These are phyloP conservation scores for Pachyseris speciosa DNA, from an alignment of 64 coral and sea anemone species.

Conservation along the genomic window DNA sequence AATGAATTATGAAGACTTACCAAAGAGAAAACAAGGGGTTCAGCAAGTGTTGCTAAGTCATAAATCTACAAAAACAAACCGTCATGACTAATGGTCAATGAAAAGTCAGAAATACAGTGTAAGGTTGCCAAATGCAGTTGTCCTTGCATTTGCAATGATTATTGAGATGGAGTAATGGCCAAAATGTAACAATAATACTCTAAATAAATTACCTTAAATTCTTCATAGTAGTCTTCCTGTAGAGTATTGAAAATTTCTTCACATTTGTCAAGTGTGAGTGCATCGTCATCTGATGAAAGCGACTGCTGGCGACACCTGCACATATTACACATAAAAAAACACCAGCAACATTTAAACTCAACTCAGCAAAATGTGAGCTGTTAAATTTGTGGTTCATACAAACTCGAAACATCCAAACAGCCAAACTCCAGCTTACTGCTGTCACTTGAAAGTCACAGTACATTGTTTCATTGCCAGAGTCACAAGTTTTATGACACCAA, in stretches of 20 bases:
- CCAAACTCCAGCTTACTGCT: too few relatives aligned
- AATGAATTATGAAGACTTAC: conserved; percentile 53
- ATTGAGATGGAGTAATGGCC: too few relatives aligned
- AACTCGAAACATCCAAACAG: too few relatives aligned
- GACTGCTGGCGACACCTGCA: conserved; percentile 87
- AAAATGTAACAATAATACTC: not conserved
- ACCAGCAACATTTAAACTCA: not conserved
- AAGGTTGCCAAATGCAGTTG: too few relatives aligned
- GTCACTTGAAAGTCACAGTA: too few relatives aligned
- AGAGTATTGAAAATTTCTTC: conserved; percentile 91
- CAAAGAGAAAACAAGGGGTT: conserved; percentile 95
- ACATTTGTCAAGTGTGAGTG: conserved; percentile 82
- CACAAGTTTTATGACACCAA: too few relatives aligned
- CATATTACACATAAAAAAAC: not conserved
- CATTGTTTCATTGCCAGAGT: too few relatives aligned
- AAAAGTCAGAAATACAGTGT: not conserved
- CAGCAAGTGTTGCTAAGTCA: conserved; percentile 86
- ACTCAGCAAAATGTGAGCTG: not conserved
- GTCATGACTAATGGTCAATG: not conserved
- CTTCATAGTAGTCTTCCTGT: conserved; percentile 91
- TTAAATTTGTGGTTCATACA: too few relatives aligned
- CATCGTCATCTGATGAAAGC: conserved; percentile 50
- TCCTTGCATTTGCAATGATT: too few relatives aligned
- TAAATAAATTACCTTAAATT: conserved; percentile 72
- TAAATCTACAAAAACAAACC: conserved; percentile 85